Evolutionary conservation across 2,888 invertebrate species (phyloP).

Genomic region (Teleiodes luculella): DNA sequence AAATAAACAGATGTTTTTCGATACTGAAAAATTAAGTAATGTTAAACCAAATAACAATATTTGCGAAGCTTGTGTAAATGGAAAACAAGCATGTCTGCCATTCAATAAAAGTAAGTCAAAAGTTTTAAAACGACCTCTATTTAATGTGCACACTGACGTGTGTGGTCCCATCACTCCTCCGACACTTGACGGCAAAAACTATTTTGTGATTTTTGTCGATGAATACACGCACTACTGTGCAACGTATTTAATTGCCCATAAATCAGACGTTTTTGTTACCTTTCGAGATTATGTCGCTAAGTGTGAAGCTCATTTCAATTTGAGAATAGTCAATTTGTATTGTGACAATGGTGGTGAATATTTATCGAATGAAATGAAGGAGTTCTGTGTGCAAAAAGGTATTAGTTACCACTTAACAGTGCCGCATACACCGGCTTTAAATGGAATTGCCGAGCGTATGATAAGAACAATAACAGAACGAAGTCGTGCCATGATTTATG

Average conservation of each 20-base stretch:
- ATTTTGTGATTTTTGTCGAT: slow-evolving; percentile 39
- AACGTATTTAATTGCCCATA: slow-evolving; percentile 34
- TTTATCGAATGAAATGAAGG: slow-evolving; percentile 35
- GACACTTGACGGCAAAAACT: slow-evolving; percentile 24
- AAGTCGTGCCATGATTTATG: slow-evolving; percentile 38
- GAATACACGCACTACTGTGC: slow-evolving; percentile 41
- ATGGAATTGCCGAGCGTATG: slow-evolving; percentile 48
- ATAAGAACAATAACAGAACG: slow-evolving; percentile 43
- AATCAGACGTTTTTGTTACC: neutral
- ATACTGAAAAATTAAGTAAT: neutral
- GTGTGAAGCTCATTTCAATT: slow-evolving; percentile 32
- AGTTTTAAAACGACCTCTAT: slow-evolving; percentile 33
- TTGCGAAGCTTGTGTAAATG: slow-evolving; percentile 44
- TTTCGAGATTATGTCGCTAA: slow-evolving; percentile 30
- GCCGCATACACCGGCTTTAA: slow-evolving; percentile 46
- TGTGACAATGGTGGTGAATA: slow-evolving; percentile 41
- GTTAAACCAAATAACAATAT: slow-evolving; percentile 27
- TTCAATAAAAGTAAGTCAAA: slow-evolving; percentile 30
- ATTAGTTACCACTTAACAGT: slow-evolving; percentile 36
- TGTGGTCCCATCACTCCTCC: slow-evolving; percentile 39
- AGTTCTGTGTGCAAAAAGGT: slow-evolving; percentile 24
- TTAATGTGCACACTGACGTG: slow-evolving; percentile 40
- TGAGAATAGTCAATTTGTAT: slow-evolving; percentile 35
- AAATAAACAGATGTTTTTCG: neutral
- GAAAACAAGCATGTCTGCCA: slow-evolving; percentile 42